Evolutionary conservation across 2,888 invertebrate species (phyloP).

Genomic region (Cephus spinipes): DNA sequence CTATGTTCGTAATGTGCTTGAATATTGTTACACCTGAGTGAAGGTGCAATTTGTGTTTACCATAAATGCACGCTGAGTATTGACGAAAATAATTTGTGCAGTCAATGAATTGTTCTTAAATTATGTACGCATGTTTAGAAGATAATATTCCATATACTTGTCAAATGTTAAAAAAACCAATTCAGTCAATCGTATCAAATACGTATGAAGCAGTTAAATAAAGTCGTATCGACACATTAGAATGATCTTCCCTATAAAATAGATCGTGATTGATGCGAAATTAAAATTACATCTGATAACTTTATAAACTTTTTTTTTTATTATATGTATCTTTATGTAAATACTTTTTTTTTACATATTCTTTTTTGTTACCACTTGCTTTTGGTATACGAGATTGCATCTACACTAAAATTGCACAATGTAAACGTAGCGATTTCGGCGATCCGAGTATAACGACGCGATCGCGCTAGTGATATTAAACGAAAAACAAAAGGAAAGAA

Average conservation of each 20-base stretch:
- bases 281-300: background rate
- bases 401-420: conserved; percentile 20
- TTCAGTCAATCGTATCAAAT: background rate
- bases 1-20: conserved; percentile 54
- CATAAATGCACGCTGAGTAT: background rate
- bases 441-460: conserved; percentile 27
- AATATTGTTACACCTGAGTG: conserved; percentile 34
- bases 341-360: background rate
- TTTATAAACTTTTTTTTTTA: background rate
- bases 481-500: conserved; percentile 30
- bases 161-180: background rate
- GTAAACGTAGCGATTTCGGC: conserved; percentile 20
- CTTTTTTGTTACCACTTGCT: background rate
- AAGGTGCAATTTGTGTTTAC: conserved; percentile 28
- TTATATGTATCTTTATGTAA: background rate
- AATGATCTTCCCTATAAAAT: background rate
- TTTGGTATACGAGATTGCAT: conserved; percentile 16
- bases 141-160: background rate
- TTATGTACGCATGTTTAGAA: background rate
- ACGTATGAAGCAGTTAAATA: background rate
- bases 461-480: conserved; percentile 51
- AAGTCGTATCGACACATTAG: background rate
- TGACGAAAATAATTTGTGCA: background rate
- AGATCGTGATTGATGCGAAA: background rate
- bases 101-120: background rate